A percentile compares a stretch with the other conserved stretches of the same genome.
Evolutionary conservation across 2,888 invertebrate species (phyloP).

Genomic region (Polydrusus tereticollis): DNA sequence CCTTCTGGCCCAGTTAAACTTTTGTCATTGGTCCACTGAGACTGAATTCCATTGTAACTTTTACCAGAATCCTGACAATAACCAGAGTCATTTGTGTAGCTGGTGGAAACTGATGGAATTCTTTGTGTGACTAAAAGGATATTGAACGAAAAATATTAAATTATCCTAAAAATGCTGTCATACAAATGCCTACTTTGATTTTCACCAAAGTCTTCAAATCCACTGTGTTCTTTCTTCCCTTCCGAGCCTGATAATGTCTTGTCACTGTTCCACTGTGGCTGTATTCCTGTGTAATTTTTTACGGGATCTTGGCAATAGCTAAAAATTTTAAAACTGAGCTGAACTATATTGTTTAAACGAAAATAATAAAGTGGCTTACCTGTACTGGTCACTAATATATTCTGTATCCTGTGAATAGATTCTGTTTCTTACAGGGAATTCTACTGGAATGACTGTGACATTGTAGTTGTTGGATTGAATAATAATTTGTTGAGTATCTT

Average conservation of each 20-base stretch:
- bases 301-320: conserved; percentile 44
- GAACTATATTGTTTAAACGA: neutral
- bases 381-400: conserved; percentile 61
- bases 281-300: conserved; percentile 52
- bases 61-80: conserved; percentile 43
- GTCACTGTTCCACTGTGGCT: conserved; percentile 61
- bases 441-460: conserved; percentile 61
- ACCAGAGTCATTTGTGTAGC: conserved; percentile 37
- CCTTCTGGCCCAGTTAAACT: conserved; percentile 55
- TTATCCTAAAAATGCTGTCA: too few species aligned
- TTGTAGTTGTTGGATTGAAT: conserved; percentile 58
- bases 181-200: conserved; percentile 54
- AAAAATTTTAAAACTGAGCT: too few species aligned
- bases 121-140: conserved; percentile 69
- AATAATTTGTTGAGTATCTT: conserved; percentile 58
- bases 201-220: conserved; percentile 57
- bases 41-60: conserved; percentile 51
- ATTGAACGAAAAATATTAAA: neutral
- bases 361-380: conserved; percentile 51
- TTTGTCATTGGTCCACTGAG: conserved; percentile 61
- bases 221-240: conserved; percentile 55
- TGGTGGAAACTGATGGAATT: conserved; percentile 68
- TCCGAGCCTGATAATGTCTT: conserved; percentile 55
- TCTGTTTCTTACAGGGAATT: conserved; percentile 57
- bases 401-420: conserved; percentile 58